Base-by-base conservation (phyloP, 35 echinoderm and acorn worm species). In the Nesometra sesokonis region DNA sequence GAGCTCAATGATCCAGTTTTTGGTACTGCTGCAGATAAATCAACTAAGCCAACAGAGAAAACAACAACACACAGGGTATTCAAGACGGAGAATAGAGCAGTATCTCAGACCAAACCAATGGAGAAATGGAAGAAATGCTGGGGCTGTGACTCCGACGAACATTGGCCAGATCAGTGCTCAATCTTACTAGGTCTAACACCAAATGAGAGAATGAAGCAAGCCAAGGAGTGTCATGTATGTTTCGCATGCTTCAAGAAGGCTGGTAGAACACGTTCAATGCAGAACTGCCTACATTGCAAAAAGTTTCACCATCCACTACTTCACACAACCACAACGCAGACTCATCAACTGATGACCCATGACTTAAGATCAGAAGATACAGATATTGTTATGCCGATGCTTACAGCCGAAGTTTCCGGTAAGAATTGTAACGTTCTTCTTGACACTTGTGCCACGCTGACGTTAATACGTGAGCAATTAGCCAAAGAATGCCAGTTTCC, bases 161-260 rank as follows among this genome's bases (percentile, higher is more conserved):
- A 82, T 33, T 33, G 81, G 81, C 31, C 35, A 7, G 81, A 82
- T n/a, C 81, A 82, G n/a, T 82, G 81, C 80, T 11, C 17, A 7
- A 33, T 8, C 5, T n/a, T 82, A 8, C 9, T 82, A 9, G 11
- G 8, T 5, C 5, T 82, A 33, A 27, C 32, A 5, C 32, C 35
- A 27, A 27, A 82, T 5, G 34, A 82, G 13, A 23, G 86, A 0
- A 80, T 9, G 77, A 37, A 88, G 15, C 38, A 76, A n/a, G 31
- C 82, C 32, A 89, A 89, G 35, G 80, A 33, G 4, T 52, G 57
- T 17, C 78, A 82, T 46, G 87, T 29, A 88, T 82, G 87, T 35
- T 82, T 82, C 77, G 88, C 79, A 52, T 94, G 93, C 37, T 76
- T 94, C 0, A 90, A 94, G 78, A 86, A 80, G 35, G 36, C 35